Percentiles rank a stretch among this genome's conserved stretches.
These are phyloP conservation scores for Plutomurus gul DNA, from an alignment of 1,140 invertebrate species.

Conservation along the genomic window DNA sequence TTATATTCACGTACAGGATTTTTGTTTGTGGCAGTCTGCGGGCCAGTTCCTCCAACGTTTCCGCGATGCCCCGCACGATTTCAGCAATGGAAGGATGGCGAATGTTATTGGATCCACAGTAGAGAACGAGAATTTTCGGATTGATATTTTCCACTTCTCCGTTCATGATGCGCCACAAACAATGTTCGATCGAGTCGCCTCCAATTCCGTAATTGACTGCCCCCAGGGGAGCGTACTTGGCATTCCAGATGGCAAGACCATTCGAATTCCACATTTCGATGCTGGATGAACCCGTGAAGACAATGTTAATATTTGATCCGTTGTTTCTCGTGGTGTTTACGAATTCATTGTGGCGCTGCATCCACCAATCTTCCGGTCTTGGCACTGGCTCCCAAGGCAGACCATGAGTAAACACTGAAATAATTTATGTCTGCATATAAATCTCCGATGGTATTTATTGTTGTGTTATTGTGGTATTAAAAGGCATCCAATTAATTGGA, in stretches of 20 bases:
- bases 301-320: not conserved
- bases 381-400: constrained; percentile 15
- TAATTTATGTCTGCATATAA: too few species aligned
- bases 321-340: not conserved
- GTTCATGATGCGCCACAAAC: constrained; percentile 64
- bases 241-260: constrained; percentile 34
- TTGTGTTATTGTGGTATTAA: too few species aligned
- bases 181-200: constrained; percentile 64
- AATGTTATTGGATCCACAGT: constrained; percentile 39
- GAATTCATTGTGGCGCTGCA: not conserved
- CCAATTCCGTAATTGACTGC: constrained; percentile 65
- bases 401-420: not conserved
- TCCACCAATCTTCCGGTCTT: constrained; percentile 5
- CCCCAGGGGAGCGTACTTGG: constrained; percentile 35
- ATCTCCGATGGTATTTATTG: too few species aligned
- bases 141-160: constrained; percentile 62
- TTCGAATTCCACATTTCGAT: not conserved
- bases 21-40: not conserved
- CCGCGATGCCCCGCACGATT: not conserved
- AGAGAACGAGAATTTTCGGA: constrained; percentile 58
- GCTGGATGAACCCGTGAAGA: constrained; percentile 14
- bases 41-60: not conserved
- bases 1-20: not conserved
- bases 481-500: too few species aligned
- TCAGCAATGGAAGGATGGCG: not conserved